A percentile compares a stretch with the other conserved stretches of the same genome.
These are phyloP conservation scores for Eleginops maclovinus DNA, from an alignment of 2,113 vertebrate species.

Conservation along the genomic window DNA sequence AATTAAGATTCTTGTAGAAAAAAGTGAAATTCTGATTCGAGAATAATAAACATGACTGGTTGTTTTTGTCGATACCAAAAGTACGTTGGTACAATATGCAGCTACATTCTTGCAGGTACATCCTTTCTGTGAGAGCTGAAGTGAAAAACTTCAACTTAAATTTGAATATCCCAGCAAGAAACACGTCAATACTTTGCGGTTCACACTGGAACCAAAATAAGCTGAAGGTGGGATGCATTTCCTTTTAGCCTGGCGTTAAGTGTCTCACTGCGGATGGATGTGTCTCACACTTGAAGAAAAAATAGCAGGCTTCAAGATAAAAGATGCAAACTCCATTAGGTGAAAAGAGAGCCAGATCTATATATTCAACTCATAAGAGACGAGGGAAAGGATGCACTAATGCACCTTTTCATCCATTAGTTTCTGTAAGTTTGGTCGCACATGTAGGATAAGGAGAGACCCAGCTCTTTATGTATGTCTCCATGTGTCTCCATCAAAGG, in stretches of 20 bases:
- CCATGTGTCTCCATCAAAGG: conserved; percentile 2
- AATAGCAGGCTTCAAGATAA: conserved; percentile 34
- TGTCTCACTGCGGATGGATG: conserved; percentile 36
- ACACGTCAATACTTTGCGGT: neutral
- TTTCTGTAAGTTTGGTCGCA: neutral
- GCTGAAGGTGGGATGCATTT: conserved; percentile 11
- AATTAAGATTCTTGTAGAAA: neutral
- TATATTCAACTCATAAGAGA: neutral
- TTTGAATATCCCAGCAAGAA: conserved; percentile 6
- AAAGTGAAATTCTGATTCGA: neutral
- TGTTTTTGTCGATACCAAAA: neutral
- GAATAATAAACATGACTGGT: neutral
- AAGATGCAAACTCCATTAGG: conserved; percentile 43
- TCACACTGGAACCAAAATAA: conserved; percentile 24
- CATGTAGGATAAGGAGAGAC: neutral
- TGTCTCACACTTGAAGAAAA: conserved; percentile 31
- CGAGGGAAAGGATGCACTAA: neutral
- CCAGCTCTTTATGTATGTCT: neutral
- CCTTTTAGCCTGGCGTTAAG: conserved; percentile 13
- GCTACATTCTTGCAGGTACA: neutral
- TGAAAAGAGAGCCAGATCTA: conserved; percentile 15
- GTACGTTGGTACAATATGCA: no score
- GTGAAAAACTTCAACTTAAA: neutral
- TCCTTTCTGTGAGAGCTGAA: neutral
- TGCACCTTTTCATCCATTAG: conserved; percentile 10